These are phyloP conservation scores for Harpagus bidentatus DNA, from an alignment of 2,113 vertebrate genomes.

Conservation along the genomic window DNA sequence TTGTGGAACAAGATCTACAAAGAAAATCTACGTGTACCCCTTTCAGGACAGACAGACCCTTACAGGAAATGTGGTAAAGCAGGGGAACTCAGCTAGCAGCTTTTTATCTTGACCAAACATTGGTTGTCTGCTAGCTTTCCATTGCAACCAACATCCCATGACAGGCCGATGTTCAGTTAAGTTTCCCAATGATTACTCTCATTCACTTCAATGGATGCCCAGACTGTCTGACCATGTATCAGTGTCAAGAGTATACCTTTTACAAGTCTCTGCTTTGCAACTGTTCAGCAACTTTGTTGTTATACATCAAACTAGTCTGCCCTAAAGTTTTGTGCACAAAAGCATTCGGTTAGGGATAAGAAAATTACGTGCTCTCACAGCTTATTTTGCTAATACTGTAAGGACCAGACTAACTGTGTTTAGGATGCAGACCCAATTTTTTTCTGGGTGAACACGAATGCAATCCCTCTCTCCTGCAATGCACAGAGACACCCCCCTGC, in stretches of 20 bases:
- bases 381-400: neutral
- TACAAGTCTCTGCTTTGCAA: neutral
- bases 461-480: neutral
- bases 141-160: neutral
- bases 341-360: neutral
- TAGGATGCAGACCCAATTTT: rapidly evolving
- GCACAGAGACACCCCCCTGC: neutral
- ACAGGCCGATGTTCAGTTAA: neutral
- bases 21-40: neutral
- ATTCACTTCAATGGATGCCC: neutral
- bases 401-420: neutral
- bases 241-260: rapidly evolving
- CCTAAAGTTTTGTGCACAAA: neutral
- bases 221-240: neutral
- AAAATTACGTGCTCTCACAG: neutral
- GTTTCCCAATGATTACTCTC: neutral
- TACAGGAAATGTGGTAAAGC: neutral
- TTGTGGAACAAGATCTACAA: neutral
- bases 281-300: neutral
- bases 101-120: neutral
- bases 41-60: neutral
- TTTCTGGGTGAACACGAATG: neutral
- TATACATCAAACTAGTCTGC: neutral
- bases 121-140: neutral
- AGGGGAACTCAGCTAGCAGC: neutral